Evolutionary conservation across 2,113 vertebrate species (phyloP).

Genomic region (Halcyon senegalensis): DNA sequence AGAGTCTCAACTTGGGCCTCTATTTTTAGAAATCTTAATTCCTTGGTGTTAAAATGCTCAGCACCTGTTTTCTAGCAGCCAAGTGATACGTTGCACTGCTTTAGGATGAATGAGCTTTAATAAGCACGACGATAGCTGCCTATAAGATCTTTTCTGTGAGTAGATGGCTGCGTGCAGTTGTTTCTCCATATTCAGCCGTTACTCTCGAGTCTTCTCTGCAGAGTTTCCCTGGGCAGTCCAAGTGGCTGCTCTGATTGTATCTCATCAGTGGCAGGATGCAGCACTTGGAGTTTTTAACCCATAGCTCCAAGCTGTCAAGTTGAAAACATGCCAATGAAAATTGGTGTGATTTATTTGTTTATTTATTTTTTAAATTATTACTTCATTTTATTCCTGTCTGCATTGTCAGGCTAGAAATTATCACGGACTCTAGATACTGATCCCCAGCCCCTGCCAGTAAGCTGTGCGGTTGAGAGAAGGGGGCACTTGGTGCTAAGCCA

Average conservation of each 20-base stretch:
- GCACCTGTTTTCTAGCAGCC: not conserved
- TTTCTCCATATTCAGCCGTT: not conserved
- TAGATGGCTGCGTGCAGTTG: not conserved
- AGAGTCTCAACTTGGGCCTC: not conserved
- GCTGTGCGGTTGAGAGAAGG: not conserved
- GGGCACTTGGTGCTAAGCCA: too few species aligned
- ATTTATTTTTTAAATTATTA: too few species aligned
- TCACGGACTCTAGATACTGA: accelerated
- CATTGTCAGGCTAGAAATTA: not conserved
- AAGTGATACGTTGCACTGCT: not conserved
- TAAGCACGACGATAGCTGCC: not conserved
- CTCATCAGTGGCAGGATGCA: not conserved
- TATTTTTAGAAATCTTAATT: not conserved
- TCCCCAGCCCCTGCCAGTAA: not conserved
- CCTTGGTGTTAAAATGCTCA: not conserved
- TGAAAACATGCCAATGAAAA: not conserved
- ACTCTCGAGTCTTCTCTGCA: not conserved
- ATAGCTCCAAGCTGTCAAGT: not conserved
- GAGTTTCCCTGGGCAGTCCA: not conserved
- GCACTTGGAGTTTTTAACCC: not conserved
- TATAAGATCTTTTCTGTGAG: not conserved
- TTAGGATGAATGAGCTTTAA: not conserved
- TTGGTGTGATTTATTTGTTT: not conserved
- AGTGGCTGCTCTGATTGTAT: not conserved
- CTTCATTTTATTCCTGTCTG: not conserved